Evolutionary conservation across 2,888 invertebrate genomes (phyloP), one percentile per base, ranked within the genome.

Genomic region (Meta bourneti): DNA sequence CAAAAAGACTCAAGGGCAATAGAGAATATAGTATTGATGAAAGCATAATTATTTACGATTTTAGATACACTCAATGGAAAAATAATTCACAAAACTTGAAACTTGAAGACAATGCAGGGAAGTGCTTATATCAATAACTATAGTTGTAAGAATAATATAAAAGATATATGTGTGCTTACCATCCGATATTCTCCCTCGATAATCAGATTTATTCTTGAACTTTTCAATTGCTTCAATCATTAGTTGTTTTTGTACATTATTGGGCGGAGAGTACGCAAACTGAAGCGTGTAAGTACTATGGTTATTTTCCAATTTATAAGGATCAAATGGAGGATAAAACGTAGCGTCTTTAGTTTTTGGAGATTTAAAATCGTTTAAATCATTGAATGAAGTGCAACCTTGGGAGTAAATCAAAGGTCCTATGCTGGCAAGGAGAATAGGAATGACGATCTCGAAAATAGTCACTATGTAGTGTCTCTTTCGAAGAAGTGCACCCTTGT

Each of bases 391-490:
- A 4, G 7, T 1, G 7, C 13, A n/a, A 19, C 0, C 8, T 34
- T 16, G 51, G 11, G 13, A 72, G 11, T 77, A 72, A 13, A 92
- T 89, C n/a, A 84, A 84, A 16, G 69, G 75, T 51, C 74, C 61
- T 70, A 90, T 54, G 51, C 72, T 71, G 0, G 88, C 82, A 13
- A 90, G 34, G 19, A 90, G 20, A 7, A 93, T 48, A n/a, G 93
- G 93, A n/a, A 90, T 75, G 7, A 90, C 54, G 34, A 93, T 77
- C 71, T 93, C 93, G 51, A 90, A 88, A 13, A 71, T 52, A 19
- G 90, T 93, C 0, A 84, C 52, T 8, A 93, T 81, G 48, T 84
- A 93, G 52, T 93, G 93, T 7, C 93, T 20, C 19, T 88, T 90
- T 9, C 90, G 90, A 20, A 90, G 74, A 11, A 93, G 72, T 7